phyloP scores from a whole-genome alignment of 2,797 vertebrate species.

The Xyrichtys novacula region DNA sequence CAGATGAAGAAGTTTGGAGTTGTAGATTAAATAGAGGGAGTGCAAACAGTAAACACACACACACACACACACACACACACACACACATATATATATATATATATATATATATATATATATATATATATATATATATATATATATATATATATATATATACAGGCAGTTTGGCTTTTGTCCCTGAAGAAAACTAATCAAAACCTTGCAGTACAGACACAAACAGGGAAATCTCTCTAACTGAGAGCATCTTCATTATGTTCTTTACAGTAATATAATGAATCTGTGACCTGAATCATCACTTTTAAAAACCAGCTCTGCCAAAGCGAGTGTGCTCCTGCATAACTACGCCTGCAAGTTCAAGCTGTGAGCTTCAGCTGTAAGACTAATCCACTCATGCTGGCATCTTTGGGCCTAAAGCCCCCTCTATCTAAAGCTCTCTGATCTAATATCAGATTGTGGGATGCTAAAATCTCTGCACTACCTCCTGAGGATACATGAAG shows the following conservation, averaged over 20 bases:
- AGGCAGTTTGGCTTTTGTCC: slow-evolving; percentile 35
- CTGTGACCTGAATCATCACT: background rate
- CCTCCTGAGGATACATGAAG: slow-evolving; percentile 1
- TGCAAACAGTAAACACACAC: slow-evolving; percentile 16
- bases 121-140: too few species aligned
- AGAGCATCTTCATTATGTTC: slow-evolving; percentile 4
- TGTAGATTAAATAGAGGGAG: slow-evolving; percentile 23
- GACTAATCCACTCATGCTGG: slow-evolving; percentile 14
- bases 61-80: too few species aligned
- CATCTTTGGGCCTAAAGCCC: slow-evolving; percentile 7
- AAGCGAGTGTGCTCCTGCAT: background rate
- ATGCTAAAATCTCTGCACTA: slow-evolving; percentile 9
- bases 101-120: too few species aligned
- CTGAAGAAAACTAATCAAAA: slow-evolving; percentile 28
- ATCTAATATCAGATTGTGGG: slow-evolving; percentile 26
- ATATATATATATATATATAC: too few species aligned
- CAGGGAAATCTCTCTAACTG: background rate
- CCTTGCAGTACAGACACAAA: slow-evolving; percentile 11
- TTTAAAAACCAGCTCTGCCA: background rate
- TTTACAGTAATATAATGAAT: slow-evolving; percentile 1
- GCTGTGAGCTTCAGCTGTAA: slow-evolving; percentile 16
- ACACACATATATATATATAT: too few species aligned
- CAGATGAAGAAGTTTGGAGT: slow-evolving; percentile 44
- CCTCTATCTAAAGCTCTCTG: slow-evolving; percentile 24
- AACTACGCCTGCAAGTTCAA: background rate